A percentile compares a stretch with the other conserved stretches of the same genome.
These are phyloP conservation scores for Nasonia oneida DNA, from an alignment of 2,888 invertebrate genomes.

Conservation along the genomic window DNA sequence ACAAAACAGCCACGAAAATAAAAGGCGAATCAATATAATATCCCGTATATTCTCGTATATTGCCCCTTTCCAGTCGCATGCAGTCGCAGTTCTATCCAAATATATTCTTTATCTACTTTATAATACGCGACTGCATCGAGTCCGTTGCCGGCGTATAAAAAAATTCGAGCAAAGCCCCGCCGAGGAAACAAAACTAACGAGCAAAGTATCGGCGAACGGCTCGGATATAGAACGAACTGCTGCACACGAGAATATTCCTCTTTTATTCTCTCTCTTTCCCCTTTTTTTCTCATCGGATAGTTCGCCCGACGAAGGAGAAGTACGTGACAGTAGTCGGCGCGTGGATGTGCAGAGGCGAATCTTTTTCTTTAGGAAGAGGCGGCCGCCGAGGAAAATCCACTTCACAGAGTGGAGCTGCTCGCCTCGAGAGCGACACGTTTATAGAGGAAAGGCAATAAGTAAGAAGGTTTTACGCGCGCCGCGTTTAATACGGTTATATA, in stretches of 20 bases:
- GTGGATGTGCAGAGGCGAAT: slow-evolving; percentile 24
- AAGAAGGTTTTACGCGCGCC: slow-evolving; percentile 45
- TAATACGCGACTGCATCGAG: background rate
- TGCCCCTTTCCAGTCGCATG: background rate
- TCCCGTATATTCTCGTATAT: background rate
- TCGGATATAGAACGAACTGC: slow-evolving; percentile 32
- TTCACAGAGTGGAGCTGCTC: slow-evolving; percentile 42
- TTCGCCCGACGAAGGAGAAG: slow-evolving; percentile 18
- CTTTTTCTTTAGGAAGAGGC: slow-evolving; percentile 40
- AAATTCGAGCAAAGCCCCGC: slow-evolving; percentile 9
- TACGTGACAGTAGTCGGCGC: slow-evolving; percentile 1
- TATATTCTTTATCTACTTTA: slow-evolving; percentile 57
- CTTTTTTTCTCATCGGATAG: background rate
- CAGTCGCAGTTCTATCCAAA: slow-evolving; percentile 22
- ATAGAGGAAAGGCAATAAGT: slow-evolving; percentile 57
- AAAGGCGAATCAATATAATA: slow-evolving; percentile 38
- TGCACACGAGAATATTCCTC: background rate
- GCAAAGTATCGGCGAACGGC: slow-evolving; percentile 52
- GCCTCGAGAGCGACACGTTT: slow-evolving; percentile 55
- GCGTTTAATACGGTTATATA: slow-evolving; percentile 44
- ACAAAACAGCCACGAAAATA: background rate
- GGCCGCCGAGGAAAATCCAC: slow-evolving; percentile 51
- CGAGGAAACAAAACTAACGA: slow-evolving; percentile 42
- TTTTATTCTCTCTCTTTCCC: background rate
- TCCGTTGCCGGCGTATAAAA: background rate